Base-by-base conservation (phyloP, 2,888 invertebrate genomes). In the Eupithecia inturbata region DNA sequence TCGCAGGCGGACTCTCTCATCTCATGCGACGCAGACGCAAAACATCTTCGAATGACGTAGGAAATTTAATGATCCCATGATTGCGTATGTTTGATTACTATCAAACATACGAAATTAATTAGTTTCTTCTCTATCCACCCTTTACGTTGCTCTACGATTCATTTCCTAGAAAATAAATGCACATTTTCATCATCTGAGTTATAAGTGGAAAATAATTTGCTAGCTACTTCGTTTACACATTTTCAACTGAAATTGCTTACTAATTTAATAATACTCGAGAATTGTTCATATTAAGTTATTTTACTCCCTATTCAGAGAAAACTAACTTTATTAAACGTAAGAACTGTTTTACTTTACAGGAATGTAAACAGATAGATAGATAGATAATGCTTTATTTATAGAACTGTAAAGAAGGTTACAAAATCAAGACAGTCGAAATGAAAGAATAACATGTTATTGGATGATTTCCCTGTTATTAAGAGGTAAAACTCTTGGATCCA, bases 161-260 rank as follows among this genome's bases (percentile, higher is more conserved):
- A 53, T 22, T 74, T 70, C 67, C 64, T 66, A 63, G 72, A 70
- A 70, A 64, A 68, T 76, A 64, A 72, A 70, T 75, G 72, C 70
- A 66, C 68, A 72, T 72, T 75, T 71, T 70, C 72, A 72, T 76
- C 64, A 66, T 26, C 41, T 72, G 72, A 68, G 71, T 73, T 70
- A 74, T 64, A 73, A 72, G 75, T 39, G 5, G 67, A 73, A 71
- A 53, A 67, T 74, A 53, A 69, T 67, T 72, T 64, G n/a, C 57
- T 70, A 26, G 33, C 69, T 68, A 41, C 66, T 70, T 70, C 57
- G 73, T 71, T 72, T 66, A 69, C 26, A 36, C 71, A 73, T 70
- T 74, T 73, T 70, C 36, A 72, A 64, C 68, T 62, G 33, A 53
- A 71, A 70, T 71, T 74, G 26, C 49, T 41, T 70, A 60, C 66